Conservation (phyloP, 2,113 vertebrate genomes). For the Scomber japonicus region DNA sequence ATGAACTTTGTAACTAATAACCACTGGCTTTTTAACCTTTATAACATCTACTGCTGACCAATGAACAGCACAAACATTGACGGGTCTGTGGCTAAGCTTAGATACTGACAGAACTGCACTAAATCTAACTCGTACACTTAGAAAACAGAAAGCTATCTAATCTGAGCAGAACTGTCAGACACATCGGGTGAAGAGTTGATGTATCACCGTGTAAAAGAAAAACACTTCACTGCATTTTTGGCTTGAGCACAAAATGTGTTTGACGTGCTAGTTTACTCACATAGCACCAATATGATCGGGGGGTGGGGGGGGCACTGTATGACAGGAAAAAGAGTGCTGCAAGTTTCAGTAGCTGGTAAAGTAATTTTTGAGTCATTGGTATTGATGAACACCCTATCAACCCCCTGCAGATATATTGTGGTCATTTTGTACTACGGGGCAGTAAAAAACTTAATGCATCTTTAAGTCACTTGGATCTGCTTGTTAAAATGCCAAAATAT, state of each 20-base stretch:
- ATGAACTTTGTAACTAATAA: not conserved
- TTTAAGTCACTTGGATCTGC: constrained; percentile 42
- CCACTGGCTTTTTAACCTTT: not conserved
- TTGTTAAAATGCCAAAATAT: constrained; percentile 42
- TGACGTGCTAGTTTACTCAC: not conserved
- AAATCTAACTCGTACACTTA: constrained; percentile 5
- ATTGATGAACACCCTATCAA: constrained; percentile 47
- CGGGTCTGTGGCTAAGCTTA: not conserved
- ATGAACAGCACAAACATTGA: not conserved
- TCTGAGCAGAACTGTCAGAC: not conserved
- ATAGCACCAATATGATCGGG: not conserved
- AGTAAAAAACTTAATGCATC: constrained; percentile 47
- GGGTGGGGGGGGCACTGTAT: not conserved
- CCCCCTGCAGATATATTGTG: constrained; percentile 15
- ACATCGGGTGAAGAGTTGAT: not conserved
- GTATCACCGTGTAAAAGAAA: not conserved
- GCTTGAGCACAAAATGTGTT: not conserved
- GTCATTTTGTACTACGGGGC: constrained; percentile 24
- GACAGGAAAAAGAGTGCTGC: not conserved
- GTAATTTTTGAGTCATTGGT: constrained; percentile 25
- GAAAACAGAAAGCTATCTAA: not conserved
- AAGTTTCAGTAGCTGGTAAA: constrained; percentile 23
- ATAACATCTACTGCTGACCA: not conserved
- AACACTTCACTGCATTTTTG: not conserved
- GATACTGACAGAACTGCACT: not conserved